These are phyloP conservation scores for Enteromius treurensis DNA, from an alignment of 2,797 vertebrate species.

Conservation along the genomic window DNA sequence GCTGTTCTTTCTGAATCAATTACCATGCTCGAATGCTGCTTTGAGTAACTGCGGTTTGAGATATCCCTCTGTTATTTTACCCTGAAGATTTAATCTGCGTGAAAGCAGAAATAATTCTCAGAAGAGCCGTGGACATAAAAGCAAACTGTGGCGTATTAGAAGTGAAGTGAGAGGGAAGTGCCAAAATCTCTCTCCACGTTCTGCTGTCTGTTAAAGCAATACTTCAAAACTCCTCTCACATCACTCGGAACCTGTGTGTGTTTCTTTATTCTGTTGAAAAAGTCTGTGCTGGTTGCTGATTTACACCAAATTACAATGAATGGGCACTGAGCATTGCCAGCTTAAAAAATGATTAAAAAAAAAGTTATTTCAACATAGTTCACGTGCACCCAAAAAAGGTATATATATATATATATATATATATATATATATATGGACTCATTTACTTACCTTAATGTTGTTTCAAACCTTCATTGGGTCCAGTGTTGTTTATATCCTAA, in stretches of 20 bases:
- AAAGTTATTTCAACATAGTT: neutral
- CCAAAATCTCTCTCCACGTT: neutral
- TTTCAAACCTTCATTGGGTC: neutral
- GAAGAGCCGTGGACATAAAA: conserved; percentile 54
- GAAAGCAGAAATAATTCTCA: conserved; percentile 52
- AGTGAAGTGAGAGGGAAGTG: neutral
- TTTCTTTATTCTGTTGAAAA: neutral
- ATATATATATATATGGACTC: neutral
- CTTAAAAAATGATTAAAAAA: neutral
- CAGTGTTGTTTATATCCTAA: neutral
- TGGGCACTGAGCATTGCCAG: neutral
- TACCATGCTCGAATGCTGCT: conserved; percentile 25
- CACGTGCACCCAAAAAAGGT: too few species aligned
- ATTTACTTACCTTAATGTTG: neutral
- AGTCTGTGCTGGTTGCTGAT: neutral
- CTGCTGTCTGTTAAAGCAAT: conserved; percentile 30
- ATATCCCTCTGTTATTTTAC: conserved; percentile 47
- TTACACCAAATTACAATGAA: neutral
- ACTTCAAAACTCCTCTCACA: neutral
- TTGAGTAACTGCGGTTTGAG: conserved; percentile 39
- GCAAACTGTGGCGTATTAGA: conserved; percentile 47
- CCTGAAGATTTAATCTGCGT: conserved; percentile 45
- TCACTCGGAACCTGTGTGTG: neutral
- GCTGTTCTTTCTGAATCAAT: conserved; percentile 55
- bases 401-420: too few species aligned